Conservation (phyloP, 2,113 vertebrate genomes). For the Cynocephalus volans region DNA sequence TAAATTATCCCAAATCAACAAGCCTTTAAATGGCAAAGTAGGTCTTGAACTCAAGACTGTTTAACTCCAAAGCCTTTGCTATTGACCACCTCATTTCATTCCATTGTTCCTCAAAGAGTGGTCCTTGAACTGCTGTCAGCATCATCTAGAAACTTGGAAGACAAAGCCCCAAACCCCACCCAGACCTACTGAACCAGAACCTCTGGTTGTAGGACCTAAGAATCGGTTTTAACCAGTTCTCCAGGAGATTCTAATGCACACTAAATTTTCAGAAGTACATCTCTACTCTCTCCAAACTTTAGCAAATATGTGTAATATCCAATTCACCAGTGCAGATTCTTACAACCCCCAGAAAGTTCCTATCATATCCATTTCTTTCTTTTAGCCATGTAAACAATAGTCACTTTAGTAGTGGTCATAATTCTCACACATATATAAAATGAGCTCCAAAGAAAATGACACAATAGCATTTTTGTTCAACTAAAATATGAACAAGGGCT, state of each 20-base stretch:
- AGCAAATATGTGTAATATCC: background rate
- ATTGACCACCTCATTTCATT: background rate
- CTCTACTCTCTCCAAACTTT: slow-evolving; percentile 2
- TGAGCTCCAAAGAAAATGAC: slow-evolving; percentile 11
- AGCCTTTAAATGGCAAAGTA: slow-evolving; percentile 1
- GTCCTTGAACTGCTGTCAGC: background rate
- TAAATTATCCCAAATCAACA: background rate
- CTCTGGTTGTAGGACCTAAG: background rate
- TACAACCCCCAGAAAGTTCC: background rate
- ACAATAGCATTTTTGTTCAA: background rate
- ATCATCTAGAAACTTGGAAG: background rate
- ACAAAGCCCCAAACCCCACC: background rate
- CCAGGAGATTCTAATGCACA: background rate
- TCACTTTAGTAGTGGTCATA: background rate
- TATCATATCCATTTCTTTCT: background rate
- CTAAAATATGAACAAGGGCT: background rate
- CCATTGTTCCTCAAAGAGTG: background rate
- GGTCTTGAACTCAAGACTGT: background rate
- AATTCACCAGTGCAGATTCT: background rate
- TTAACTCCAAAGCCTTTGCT: background rate
- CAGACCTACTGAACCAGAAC: background rate
- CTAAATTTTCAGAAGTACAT: background rate
- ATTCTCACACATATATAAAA: slow-evolving; percentile 27
- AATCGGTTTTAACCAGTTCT: background rate
- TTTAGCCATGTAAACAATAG: background rate